Base-by-base conservation (phyloP, 1,140 invertebrate species). In the Hestina assimilis region DNA sequence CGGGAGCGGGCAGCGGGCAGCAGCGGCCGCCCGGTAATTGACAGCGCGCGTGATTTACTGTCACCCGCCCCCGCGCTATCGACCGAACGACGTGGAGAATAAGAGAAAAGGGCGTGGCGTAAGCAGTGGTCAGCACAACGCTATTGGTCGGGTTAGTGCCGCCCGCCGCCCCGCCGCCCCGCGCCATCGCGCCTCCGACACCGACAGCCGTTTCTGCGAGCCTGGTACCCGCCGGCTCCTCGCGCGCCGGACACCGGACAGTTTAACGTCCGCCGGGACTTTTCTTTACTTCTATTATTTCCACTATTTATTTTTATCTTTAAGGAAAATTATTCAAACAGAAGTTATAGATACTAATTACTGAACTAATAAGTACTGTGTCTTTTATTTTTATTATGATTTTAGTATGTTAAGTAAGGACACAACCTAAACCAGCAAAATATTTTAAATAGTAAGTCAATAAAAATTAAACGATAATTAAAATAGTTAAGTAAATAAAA, bases 21-120 rank as follows among this genome's bases (percentile, higher is more conserved):
- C 46, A 48, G 54, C 17, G 54, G 24, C 40, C 6, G 56, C 43
- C 29, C 43, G 38, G 40, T 67, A 69, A 73, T 73, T 64, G 67
- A 69, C 59, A 63, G 40, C 35, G 55, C 53, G 51, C 55, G 56
- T 62, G 65, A 62, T 63, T 56, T 64, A 62, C 42, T 61, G 40
- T 11, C 48, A 17, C 20, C 28, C 33, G 15, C 31, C 31, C 11
- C 20, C 38, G 8, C 38, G 38, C 38, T 42, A 53, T 53, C 31
- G 29, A 47, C 38, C 38, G 14, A 9, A n/a, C n/a, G n/a, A n/a
- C n/a, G n/a, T n/a, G n/a, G n/a, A n/a, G n/a, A n/a, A n/a, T n/a
- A n/a, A 26, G 24, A 5, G 24, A 26, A 9, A 9, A 26, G 31
- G 38, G 38, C n/a, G 52, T 29, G 43, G 42, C 29, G 55, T n/a